Evolutionary conservation across 1,140 invertebrate species (phyloP).

Genomic region (Formica exsecta): DNA sequence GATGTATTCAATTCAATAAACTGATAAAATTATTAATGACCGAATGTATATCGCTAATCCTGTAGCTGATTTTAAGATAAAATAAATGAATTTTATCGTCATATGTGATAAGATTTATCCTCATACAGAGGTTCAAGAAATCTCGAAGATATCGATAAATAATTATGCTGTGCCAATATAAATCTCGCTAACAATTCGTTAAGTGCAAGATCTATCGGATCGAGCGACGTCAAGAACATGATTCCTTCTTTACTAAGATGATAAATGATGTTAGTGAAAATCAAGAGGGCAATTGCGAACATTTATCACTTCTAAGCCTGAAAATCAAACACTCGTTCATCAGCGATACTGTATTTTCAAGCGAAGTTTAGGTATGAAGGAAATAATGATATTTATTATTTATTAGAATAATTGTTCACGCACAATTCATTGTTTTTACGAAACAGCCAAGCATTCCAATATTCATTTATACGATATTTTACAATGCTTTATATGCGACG

Average conservation of each 20-base stretch:
- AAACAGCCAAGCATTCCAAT: background rate
- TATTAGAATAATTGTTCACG: background rate
- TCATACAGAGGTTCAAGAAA: background rate
- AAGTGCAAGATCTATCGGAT: slow-evolving; percentile 5
- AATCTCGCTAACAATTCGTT: slow-evolving; percentile 24
- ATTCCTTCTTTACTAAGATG: background rate
- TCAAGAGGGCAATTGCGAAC: background rate
- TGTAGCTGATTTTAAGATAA: background rate
- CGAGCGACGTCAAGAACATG: background rate
- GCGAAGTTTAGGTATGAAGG: background rate
- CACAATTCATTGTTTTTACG: background rate
- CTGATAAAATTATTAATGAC: slow-evolving; percentile 11
- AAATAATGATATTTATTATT: slow-evolving; percentile 14
- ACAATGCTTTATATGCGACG: background rate
- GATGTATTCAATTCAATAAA: background rate
- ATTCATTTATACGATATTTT: slow-evolving; percentile 14
- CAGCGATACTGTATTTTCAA: background rate
- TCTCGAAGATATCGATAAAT: background rate
- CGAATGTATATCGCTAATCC: background rate
- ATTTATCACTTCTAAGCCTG: slow-evolving; percentile 22
- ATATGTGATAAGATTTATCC: background rate
- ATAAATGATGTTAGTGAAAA: slow-evolving; percentile 31
- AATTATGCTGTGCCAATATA: slow-evolving; percentile 16
- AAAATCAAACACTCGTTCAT: slow-evolving; percentile 43
- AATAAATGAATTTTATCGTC: background rate